Evolutionary conservation across 2,888 invertebrate species (phyloP), one percentile per base, ranked within the genome.

Genomic region (Stegana nigrithorax): DNA sequence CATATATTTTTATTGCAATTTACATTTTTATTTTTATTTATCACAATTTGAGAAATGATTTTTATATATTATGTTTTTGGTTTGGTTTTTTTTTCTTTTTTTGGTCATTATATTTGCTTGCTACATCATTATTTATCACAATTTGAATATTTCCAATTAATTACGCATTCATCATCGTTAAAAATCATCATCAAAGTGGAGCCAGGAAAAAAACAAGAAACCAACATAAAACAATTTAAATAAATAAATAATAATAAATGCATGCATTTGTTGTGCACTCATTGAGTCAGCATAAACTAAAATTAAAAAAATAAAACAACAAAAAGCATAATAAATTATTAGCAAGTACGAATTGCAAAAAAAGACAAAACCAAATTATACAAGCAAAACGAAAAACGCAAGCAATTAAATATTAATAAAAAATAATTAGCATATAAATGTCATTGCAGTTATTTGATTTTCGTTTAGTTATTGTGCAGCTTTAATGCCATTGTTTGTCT

Each of bases 171-270:
- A 36, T 36, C 36, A 36, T 36, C 36, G 39, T 26, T 26, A 39
- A 26, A 27, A 25, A 19, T 44, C 21, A 42, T 21, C 55, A 21
- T 44, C 12, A 62, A 47, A 63, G 62, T 44, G 14, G 6, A 53
- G 27, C 17, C 2, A 10, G 2, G 25, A 53, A 27, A n/a, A 21
- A 36, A 36, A 10, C 10, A 36, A 36, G 8, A 55, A 21, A 14
- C 17, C 25, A 25, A 53, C 26, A 17, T n/a, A 56, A 53, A 65
- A 68, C 67, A 67, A 66, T 72, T 73, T 69, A 69, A 69, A 74
- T 67, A 63, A 65, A 65, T 65, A 66, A 68, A 59, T 39, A 26
- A 60, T 23, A 59, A 58, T 7, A 36, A 3, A n/a, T n/a, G 2
- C 10, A 36, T 36, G 5, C 36, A 36, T 36, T 36, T 36, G 12